phyloP scores from a whole-genome alignment of 2,113 vertebrate species.

The Ictidomys tridecemlineatus region DNA sequence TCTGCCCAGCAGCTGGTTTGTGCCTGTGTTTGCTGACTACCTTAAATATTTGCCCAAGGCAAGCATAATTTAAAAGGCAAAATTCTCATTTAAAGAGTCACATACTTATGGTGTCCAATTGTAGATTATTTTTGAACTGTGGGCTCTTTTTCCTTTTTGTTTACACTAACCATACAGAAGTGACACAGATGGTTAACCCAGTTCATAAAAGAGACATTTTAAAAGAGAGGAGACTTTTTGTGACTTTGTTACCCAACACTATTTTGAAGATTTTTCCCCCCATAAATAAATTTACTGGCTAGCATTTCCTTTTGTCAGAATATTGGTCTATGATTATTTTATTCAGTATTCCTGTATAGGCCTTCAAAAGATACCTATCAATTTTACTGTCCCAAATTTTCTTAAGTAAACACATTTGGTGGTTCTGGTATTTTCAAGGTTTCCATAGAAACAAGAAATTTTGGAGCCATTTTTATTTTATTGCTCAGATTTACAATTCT shows the following conservation, averaged over 20 bases:
- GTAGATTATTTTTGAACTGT: conserved; percentile 15
- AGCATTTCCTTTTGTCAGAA: conserved; percentile 70
- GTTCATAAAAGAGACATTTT: conserved; percentile 10
- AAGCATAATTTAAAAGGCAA: conserved; percentile 55
- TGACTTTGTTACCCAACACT: conserved; percentile 19
- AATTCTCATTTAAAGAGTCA: conserved; percentile 61
- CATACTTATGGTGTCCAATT: not conserved
- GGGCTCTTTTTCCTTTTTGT: not conserved
- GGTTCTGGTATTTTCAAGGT: conserved; percentile 71
- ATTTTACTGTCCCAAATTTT: conserved; percentile 73
- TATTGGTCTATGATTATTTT: conserved; percentile 76
- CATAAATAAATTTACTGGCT: conserved; percentile 57
- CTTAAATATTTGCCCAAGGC: conserved; percentile 59
- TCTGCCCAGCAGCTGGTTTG: conserved; percentile 16
- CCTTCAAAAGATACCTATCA: conserved; percentile 69
- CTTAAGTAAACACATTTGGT: conserved; percentile 70
- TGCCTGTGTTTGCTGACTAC: conserved; percentile 44
- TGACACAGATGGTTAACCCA: conserved; percentile 25
- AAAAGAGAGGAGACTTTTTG: not conserved
- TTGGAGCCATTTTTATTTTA: conserved; percentile 56
- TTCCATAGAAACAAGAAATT: conserved; percentile 74
- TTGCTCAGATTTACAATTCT: conserved; percentile 55
- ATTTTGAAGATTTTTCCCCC: not conserved
- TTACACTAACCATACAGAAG: conserved; percentile 27
- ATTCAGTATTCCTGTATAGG: conserved; percentile 63